Conservation (phyloP, 2,888 invertebrate species). For the Eupeodes latifasciatus region DNA sequence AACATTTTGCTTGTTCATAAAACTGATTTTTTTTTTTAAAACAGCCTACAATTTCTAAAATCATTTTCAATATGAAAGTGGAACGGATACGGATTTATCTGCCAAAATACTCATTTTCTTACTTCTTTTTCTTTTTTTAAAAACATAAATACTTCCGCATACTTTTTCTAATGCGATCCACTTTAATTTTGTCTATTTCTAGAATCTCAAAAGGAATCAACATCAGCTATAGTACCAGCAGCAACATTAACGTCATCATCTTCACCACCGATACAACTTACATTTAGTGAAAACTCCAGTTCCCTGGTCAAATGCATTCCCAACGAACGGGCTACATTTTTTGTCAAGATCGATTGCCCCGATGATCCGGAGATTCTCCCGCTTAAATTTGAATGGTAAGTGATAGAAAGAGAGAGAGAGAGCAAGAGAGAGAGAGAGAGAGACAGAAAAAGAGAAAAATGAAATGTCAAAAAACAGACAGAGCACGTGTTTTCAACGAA, state of each 20-base stretch:
- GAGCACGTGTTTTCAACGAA: slow-evolving; percentile 37
- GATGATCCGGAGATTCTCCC: slow-evolving; percentile 82
- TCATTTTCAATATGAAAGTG: neutral
- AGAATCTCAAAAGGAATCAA: slow-evolving; percentile 66
- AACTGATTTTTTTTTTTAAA: too few relatives aligned
- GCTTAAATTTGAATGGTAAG: slow-evolving; percentile 84
- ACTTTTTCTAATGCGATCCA: slow-evolving; percentile 47
- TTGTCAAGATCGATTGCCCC: slow-evolving; percentile 83
- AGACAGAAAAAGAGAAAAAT: too few relatives aligned
- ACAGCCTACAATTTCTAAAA: neutral
- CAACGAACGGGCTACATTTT: slow-evolving; percentile 83
- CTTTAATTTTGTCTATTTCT: slow-evolving; percentile 60
- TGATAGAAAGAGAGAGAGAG: too few relatives aligned
- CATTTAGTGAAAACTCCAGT: slow-evolving; percentile 83
- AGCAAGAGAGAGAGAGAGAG: too few relatives aligned
- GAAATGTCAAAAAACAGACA: neutral
- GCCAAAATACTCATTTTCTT: neutral
- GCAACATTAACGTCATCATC: slow-evolving; percentile 38
- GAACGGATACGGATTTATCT: slow-evolving; percentile 8
- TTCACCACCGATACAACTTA: slow-evolving; percentile 78
- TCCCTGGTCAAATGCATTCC: slow-evolving; percentile 82
- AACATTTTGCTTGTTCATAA: too few relatives aligned
- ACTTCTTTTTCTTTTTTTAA: slow-evolving; percentile 1
- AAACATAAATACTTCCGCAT: slow-evolving; percentile 66
- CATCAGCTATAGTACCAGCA: slow-evolving; percentile 42